These are phyloP conservation scores for Globodera ellingtonae DNA, from an alignment of 1,140 invertebrate genomes.

Conservation along the genomic window DNA sequence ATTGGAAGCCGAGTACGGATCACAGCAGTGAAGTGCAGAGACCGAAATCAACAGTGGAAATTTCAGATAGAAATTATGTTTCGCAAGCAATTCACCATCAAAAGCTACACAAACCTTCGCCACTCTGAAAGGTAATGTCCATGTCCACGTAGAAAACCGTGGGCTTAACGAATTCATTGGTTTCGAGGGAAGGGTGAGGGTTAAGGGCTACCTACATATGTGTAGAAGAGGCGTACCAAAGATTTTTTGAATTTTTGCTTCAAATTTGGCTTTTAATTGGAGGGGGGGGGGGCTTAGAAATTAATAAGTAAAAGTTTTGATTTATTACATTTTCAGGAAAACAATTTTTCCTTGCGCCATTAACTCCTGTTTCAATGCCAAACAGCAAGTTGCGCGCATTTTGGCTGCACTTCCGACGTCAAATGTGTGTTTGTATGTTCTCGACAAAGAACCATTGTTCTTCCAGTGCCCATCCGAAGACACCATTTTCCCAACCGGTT, in stretches of 20 bases:
- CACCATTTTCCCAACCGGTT: slow-evolving; percentile 17
- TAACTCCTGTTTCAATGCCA: slow-evolving; percentile 14
- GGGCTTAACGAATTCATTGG: too few species aligned
- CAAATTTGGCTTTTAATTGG: too few species aligned
- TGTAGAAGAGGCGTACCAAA: too few species aligned
- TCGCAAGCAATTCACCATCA: background rate
- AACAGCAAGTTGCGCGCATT: slow-evolving; percentile 12
- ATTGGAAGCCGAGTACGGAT: too few species aligned
- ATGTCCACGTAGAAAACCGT: too few species aligned
- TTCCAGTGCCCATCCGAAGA: background rate
- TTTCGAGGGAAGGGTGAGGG: background rate
- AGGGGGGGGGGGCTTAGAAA: too few species aligned
- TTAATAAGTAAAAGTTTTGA: background rate
- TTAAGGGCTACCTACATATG: too few species aligned
- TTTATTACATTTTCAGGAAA: slow-evolving; percentile 1
- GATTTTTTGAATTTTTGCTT: too few species aligned
- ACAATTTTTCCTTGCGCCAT: background rate
- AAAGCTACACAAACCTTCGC: background rate
- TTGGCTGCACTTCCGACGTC: slow-evolving; percentile 3
- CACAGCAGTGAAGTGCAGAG: too few species aligned
- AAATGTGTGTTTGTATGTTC: background rate
- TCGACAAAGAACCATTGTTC: slow-evolving; percentile 13
- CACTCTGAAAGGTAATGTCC: background rate
- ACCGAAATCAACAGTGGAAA: too few species aligned
- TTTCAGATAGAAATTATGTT: too few species aligned